Evolutionary conservation across 2,113 vertebrate species (phyloP), one percentile per base, ranked within the genome.

Genomic region (Uropsilus gracilis): DNA sequence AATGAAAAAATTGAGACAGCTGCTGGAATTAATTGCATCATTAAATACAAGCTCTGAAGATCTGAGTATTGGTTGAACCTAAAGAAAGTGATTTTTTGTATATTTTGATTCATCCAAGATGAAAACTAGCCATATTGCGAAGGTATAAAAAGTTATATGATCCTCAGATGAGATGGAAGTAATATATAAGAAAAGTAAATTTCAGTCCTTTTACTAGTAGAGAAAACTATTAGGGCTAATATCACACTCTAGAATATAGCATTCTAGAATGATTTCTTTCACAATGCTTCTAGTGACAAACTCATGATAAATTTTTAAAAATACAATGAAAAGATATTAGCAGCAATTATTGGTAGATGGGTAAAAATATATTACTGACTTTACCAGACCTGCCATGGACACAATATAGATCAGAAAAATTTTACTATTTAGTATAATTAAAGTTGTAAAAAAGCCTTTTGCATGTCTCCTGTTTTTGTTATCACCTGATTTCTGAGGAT

Each of bases 371-470:
- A 75, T 72, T 93, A 73, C 24, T 85, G 89, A 20, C 82, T 96
- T 93, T 96, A 97, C 55, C 46, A 95, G 94, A 97, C 77, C 77
- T 89, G 95, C 92, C 63, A 42, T 85, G 37, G 46, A 89, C 42
- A 78, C 80, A 85, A 93, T 83, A 77, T 7, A 97, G 82, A 85
- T 91, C n/a, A 91, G 55, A 86, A 90, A 71, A 90, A 63, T 88
- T 93, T 97, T 95, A 95, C 92, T 95, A 83, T 50, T 85, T 55
- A 87, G 71, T 77, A 94, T 96, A 89, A 71, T 96, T 94, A 18
- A 92, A 92, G 53, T 69, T 93, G 46, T 89, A 84, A 96, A 96
- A 86, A 89, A 93, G 18, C 28, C 32, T 63, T 89, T 91, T 91
- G 76, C 53, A 39, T 95, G 37, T 94, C 59, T 95, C 32, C 48